Conservation (phyloP, 1,140 invertebrate genomes). For the Euwallacea fornicatus region DNA sequence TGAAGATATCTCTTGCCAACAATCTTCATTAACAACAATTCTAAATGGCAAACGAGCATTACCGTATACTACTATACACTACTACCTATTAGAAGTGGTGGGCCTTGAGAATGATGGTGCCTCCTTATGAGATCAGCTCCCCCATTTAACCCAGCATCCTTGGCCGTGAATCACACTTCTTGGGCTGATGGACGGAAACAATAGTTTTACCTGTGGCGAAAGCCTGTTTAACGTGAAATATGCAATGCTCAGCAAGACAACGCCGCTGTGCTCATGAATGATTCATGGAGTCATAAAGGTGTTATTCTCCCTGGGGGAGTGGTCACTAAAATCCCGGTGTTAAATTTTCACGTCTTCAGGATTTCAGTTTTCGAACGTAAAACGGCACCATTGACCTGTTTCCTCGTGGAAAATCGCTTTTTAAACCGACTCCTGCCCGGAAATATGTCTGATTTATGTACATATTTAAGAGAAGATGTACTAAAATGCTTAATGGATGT, state of each 20-base stretch:
- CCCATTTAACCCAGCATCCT: background rate
- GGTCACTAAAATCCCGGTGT: slow-evolving; percentile 1
- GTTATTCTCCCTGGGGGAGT: slow-evolving; percentile 2
- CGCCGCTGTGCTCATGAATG: background rate
- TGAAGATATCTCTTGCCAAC: background rate
- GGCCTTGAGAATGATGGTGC: background rate
- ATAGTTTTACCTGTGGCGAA: background rate
- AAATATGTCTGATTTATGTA: background rate
- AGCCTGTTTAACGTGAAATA: too few species aligned
- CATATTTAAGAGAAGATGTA: background rate
- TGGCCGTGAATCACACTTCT: background rate
- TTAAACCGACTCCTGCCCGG: too few species aligned
- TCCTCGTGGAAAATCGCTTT: background rate
- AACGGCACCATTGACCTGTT: background rate
- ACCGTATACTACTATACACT: background rate
- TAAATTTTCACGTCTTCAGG: slow-evolving; percentile 6
- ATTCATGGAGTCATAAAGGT: slow-evolving; percentile 4
- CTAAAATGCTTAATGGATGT: background rate
- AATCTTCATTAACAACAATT: background rate
- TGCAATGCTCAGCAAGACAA: background rate
- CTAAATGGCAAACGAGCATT: slow-evolving; percentile 2
- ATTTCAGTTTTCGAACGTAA: background rate
- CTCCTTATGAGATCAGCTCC: background rate
- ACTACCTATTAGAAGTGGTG: background rate
- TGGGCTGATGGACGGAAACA: background rate